Evolutionary conservation across 2,888 invertebrate genomes (phyloP).

Genomic region (Phyto melanocephala): DNA sequence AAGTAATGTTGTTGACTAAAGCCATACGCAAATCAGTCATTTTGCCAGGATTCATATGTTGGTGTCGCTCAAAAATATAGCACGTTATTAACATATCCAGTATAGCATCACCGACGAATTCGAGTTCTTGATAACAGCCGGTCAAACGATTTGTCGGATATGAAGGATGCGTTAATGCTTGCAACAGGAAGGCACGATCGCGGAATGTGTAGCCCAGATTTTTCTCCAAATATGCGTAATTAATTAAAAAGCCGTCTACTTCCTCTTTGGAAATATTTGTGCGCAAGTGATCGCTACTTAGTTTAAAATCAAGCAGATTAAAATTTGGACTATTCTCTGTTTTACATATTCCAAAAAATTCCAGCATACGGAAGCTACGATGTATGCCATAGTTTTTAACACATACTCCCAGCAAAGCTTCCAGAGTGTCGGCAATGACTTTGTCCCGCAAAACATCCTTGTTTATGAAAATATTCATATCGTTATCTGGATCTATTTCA

Average conservation of each 20-base stretch:
- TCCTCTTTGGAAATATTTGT: conserved; percentile 77
- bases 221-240: conserved; percentile 81
- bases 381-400: conserved; percentile 80
- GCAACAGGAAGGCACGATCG: conserved; percentile 89
- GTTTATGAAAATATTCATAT: conserved; percentile 77
- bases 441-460: conserved; percentile 82
- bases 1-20: conserved; percentile 96
- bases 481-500: conserved; percentile 57
- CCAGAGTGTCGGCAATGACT: conserved; percentile 87
- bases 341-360: conserved; percentile 84
- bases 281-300: conserved; percentile 73
- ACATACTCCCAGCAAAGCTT: conserved; percentile 89
- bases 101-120: conserved; percentile 95
- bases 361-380: conserved; percentile 80
- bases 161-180: conserved; percentile 96
- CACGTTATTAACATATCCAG: conserved; percentile 93
- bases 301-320: conserved; percentile 71
- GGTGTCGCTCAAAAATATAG: conserved; percentile 89
- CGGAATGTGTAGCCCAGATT: conserved; percentile 87
- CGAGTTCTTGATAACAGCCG: conserved; percentile 92
- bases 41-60: conserved; percentile 87
- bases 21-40: conserved; percentile 96
- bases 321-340: conserved; percentile 73
- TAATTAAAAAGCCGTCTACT: conserved; percentile 79
- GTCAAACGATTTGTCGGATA: conserved; percentile 90